Evolutionary conservation across 2,888 invertebrate species (phyloP), one percentile per base, ranked within the genome.

Genomic region (Drosophila prolongata): DNA sequence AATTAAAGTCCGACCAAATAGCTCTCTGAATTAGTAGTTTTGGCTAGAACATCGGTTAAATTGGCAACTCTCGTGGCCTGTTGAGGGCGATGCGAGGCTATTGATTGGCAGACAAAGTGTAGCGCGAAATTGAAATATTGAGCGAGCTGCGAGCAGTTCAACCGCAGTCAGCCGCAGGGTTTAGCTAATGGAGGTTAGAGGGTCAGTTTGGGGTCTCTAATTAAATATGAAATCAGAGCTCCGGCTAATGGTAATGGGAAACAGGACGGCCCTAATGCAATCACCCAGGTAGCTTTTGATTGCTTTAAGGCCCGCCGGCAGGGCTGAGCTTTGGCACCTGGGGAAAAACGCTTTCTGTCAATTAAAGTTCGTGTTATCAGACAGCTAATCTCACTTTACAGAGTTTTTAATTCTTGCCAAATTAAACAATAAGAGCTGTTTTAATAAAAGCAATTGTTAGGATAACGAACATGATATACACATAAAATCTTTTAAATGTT

Each of bases 51-150:
- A n/a, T 2, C 3, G 14, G 47, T 16, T 1, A 9, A 50, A 1
- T 35, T 1, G 40, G 10, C 62, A 62, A 5, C 62, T 24, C 62
- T 64, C 6, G 27, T 37, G 47, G 6, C 35, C 61, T 11, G 49
- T 62, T 61, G 10, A n/a, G 35, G 24, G 47, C 61, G 67, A 71
- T 69, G 76, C 53, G 52, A 72, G 46, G 53, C 52, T 71, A 79
- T 87, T 83, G 82, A 83, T 85, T 85, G 88, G 80, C 57, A 54
- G 67, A 79, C 83, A 80, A 83, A 79, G 71, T 83, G 62, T 80
- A 80, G 73, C 79, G 81, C 65, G 66, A 79, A 79, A 79, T 80
- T 80, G 83, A 83, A 87, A 82, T 83, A 86, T 83, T 82, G 80
- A 86, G 78, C 69, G 73, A 71, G 66, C 75, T 78, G 79, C 72